phyloP scores from a whole-genome alignment of 2,113 vertebrate species.

The Narcine bancroftii region DNA sequence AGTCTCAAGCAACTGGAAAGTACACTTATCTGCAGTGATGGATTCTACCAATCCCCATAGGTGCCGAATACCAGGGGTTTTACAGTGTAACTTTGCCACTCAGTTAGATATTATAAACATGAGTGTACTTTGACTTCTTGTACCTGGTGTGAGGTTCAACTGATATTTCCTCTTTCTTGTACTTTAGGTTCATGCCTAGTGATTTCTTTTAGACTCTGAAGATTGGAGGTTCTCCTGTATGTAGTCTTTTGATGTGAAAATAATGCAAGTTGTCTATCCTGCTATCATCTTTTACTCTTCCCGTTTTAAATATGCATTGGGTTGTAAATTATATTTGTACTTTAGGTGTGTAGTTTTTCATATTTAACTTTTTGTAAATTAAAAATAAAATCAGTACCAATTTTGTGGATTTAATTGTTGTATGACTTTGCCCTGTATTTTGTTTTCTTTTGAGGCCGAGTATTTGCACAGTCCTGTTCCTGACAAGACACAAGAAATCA shows the following conservation, averaged over 20 bases:
- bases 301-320: not conserved
- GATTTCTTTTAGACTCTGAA: conserved; percentile 3
- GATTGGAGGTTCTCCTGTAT: conserved; percentile 4
- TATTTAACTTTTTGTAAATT: conserved; percentile 23
- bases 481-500: not conserved
- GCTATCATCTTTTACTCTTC: not conserved
- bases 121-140: not conserved
- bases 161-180: conserved; percentile 16
- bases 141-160: not conserved
- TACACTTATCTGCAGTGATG: no score
- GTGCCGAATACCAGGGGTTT: no score
- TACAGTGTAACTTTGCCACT: not conserved
- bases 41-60: no score
- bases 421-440: not conserved
- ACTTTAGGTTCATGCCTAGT: not conserved
- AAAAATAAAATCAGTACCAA: conserved; percentile 28
- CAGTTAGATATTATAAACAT: not conserved
- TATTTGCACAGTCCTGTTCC: not conserved
- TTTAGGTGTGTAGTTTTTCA: not conserved
- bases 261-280: not conserved
- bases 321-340: conserved; percentile 30
- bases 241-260: conserved; percentile 20
- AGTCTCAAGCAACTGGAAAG: no score
- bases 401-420: not conserved
- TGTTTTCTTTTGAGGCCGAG: not conserved